Base-by-base conservation (phyloP, 1,140 invertebrate genomes). In the Lepidurus arcticus region DNA sequence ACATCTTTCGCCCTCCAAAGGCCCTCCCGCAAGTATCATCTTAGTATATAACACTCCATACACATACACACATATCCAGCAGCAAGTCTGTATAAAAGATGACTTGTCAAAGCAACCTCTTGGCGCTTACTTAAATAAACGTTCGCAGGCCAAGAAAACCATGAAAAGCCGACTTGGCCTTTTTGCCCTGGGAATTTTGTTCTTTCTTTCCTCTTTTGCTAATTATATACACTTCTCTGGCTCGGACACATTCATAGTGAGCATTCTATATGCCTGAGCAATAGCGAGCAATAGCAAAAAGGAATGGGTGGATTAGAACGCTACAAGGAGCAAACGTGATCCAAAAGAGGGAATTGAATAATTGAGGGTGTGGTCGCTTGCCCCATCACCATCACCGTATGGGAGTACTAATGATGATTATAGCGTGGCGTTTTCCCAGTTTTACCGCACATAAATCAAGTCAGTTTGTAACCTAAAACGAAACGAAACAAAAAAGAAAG, bases 81-180 rank as follows among this genome's bases (percentile, higher is more conserved):
- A 65, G 53, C 34, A 3, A 34, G 34, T 34, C 34, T 65, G n/a
- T 65, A 16, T 65, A 65, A 7, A 65, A 16, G 53, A 65, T 65
- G 53, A 65, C 53, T 65, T 65, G 53, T 65, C 53, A 65, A 65
- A 65, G 53, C 53, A 65, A 65, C 16, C 21, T 21, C 53, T 65
- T 65, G 21, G 53, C 8, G 53, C 53, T 34, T 65, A 65, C 9
- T 65, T 65, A 65, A 65, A 65, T 65, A 65, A 65, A 65, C 53
- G 9, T n/a, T 65, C 21, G 21, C 53, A 4, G 4, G 34, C 34
- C 34, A 34, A 34, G 34, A 34, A 34, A 34, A 34, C 34, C 34
- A 34, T 4, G 34, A 34, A 7, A 65, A 65, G 9, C 6, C 53
- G 53, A 9, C 53, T 21, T 21, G 53, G 53, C 53, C 53, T 47